phyloP scores from a whole-genome alignment of 1,140 invertebrate species.

The Lasioglossum baleicum region DNA sequence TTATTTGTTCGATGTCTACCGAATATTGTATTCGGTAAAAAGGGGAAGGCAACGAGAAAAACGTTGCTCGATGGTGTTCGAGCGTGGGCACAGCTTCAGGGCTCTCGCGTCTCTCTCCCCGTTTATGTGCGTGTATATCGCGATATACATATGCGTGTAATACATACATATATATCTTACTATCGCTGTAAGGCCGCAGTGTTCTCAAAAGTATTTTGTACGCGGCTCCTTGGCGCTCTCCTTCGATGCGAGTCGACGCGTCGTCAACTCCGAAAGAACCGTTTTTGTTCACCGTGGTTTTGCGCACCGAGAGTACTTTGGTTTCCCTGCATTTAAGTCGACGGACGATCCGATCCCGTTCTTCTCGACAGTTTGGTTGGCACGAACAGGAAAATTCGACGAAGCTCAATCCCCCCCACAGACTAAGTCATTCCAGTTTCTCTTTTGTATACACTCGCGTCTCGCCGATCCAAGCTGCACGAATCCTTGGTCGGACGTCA shows the following conservation, averaged over 20 bases:
- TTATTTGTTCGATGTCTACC: too few relatives aligned
- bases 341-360: constrained; percentile 1
- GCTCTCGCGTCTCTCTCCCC: constrained; percentile 12
- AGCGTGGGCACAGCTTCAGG: neutral
- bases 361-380: constrained; percentile 4
- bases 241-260: neutral
- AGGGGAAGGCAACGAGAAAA: too few relatives aligned
- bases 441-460: neutral
- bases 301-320: neutral
- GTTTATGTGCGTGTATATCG: constrained; percentile 34
- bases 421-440: too few relatives aligned
- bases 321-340: neutral
- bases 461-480: constrained; percentile 23
- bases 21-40: too few relatives aligned
- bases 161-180: constrained; percentile 47
- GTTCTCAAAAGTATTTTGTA: constrained; percentile 46
- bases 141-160: constrained; percentile 52
- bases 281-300: too few relatives aligned
- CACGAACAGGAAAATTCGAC: neutral
- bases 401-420: constrained; percentile 1
- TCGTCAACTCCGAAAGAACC: too few relatives aligned
- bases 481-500: constrained; percentile 32
- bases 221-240: neutral
- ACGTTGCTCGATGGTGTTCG: neutral
- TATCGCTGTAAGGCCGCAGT: constrained; percentile 24